Conservation (phyloP, 2,113 vertebrate genomes). For the Eurypyga helias region DNA sequence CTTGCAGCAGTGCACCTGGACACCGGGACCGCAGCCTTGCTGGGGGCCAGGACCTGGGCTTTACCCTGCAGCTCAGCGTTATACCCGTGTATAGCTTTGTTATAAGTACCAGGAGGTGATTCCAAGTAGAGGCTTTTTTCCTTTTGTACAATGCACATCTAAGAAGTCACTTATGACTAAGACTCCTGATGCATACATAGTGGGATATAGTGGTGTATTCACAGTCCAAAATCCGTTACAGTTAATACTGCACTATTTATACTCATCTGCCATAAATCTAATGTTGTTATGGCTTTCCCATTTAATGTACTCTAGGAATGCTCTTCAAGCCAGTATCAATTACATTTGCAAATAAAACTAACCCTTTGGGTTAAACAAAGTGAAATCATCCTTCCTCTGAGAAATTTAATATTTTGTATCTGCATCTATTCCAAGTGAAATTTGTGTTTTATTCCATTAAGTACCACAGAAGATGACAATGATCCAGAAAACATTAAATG, state of each 20-base stretch:
- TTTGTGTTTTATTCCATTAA: slow-evolving; percentile 50
- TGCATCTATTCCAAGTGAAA: slow-evolving; percentile 7
- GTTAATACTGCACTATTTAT: slow-evolving; percentile 1
- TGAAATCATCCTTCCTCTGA: slow-evolving; percentile 44
- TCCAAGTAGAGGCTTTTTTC: background rate
- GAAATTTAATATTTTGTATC: slow-evolving; percentile 24
- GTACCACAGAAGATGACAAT: slow-evolving; percentile 12
- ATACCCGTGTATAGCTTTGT: background rate
- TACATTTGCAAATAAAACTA: slow-evolving; percentile 46
- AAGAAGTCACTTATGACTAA: background rate
- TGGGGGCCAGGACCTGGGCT: background rate
- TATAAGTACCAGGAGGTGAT: background rate
- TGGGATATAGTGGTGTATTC: background rate
- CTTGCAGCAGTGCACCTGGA: background rate
- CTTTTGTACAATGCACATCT: background rate
- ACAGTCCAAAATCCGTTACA: slow-evolving; percentile 15
- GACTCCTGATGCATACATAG: background rate
- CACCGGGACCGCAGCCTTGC: background rate
- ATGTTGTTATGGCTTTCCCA: background rate
- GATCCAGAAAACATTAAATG: slow-evolving; percentile 40
- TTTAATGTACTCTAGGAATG: slow-evolving; percentile 39
- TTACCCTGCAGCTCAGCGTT: background rate
- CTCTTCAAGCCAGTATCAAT: slow-evolving; percentile 36
- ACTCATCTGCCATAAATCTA: slow-evolving; percentile 30
- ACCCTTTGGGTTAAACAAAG: slow-evolving; percentile 37